Evolutionary conservation across 2,888 invertebrate species (phyloP), one percentile per base, ranked within the genome.

Genomic region (Scaptomyza flava): DNA sequence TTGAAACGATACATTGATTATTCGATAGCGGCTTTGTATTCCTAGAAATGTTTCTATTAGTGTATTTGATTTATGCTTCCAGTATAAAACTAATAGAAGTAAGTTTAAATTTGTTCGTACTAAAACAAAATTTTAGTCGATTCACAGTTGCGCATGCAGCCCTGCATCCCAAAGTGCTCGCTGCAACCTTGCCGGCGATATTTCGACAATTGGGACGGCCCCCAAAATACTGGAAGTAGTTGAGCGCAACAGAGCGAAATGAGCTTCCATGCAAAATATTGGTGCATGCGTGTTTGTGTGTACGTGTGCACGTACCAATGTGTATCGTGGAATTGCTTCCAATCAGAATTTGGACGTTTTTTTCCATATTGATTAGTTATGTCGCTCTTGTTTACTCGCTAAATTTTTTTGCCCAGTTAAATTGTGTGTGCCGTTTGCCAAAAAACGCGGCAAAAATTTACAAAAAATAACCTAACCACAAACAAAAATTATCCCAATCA

Each of bases 321-420:
- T 78, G 59, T 64, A 66, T 78, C 73, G 68, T 75, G 78, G 72
- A 80, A 77, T 50, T 41, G 52, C 67, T 82, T 83, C 85, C 85
- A 78, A 71, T 67, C 71, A 71, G 64, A 78, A 74, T 79, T 79
- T 89, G 87, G 89, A 89, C 90, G 85, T 87, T 90, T 62, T 90
- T 90, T 90, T 90, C 91, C 91, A 90, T 90, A 90, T 90, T 90
- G 90, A 90, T 90, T 90, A 91, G 91, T 91, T 90, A 90, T 90
- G 90, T 90, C 90, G 90, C 89, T 91, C 90, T 91, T 90, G 90
- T 91, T 90, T 90, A 90, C 90, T 87, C 91, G 87, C 90, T 82
- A 84, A 89, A 88, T 88, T 86, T 86, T 84, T 84, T 84, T 82
- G 72, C 64, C 71, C 75, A 81, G 79, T 77, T 85, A 85, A 88